Conservation (phyloP, 2,797 vertebrate genomes). For the Aeoliscus strigatus region DNA sequence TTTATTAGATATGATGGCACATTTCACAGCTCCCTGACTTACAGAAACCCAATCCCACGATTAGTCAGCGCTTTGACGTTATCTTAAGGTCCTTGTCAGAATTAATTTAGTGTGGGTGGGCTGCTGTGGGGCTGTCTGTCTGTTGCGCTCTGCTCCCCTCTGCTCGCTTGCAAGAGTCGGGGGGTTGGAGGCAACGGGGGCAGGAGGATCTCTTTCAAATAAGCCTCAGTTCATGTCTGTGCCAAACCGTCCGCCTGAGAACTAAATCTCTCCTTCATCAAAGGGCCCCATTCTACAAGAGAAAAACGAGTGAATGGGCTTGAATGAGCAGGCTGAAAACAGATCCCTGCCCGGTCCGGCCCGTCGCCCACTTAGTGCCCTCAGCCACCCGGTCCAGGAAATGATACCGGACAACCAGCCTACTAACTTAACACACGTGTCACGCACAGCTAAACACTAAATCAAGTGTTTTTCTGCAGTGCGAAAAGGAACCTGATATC, state of each 20-base stretch:
- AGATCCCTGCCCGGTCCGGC: conserved; percentile 62
- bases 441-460: conserved; percentile 53
- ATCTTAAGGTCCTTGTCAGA: conserved; percentile 81
- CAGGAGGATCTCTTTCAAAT: conserved; percentile 75
- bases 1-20: conserved; percentile 79
- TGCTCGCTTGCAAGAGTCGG: conserved; percentile 53
- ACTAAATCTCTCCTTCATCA: conserved; percentile 78
- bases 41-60: conserved; percentile 79
- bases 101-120: conserved; percentile 78
- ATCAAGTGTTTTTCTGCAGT: too few relatives aligned
- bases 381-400: conserved; percentile 36
- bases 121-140: conserved; percentile 68
- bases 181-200: conserved; percentile 47
- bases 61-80: conserved; percentile 81
- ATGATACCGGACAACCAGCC: conserved; percentile 66
- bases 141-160: conserved; percentile 60
- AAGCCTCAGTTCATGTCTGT: conserved; percentile 69
- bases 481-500: too few relatives aligned
- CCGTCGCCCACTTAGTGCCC: conserved; percentile 72
- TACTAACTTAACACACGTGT: conserved; percentile 64
- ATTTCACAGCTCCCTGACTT: conserved; percentile 77
- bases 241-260: conserved; percentile 74
- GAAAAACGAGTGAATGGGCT: conserved; percentile 60
- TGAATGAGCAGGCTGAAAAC: conserved; percentile 76
- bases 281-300: conserved; percentile 72